Conservation (phyloP, 2,888 invertebrate genomes). For the Leucophora obtusa region DNA sequence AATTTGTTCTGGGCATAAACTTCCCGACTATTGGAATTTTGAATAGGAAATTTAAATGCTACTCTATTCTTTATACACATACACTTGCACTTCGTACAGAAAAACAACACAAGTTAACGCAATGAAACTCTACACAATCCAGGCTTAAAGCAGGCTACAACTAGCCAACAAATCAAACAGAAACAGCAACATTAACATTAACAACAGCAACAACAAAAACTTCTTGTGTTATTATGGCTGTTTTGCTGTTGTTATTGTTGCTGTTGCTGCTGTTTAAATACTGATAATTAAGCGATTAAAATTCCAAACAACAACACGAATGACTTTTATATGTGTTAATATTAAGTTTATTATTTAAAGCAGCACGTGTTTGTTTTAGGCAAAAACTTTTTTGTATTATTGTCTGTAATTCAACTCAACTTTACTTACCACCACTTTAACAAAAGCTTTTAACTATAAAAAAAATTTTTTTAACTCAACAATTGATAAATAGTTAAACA, state of each 20-base stretch:
- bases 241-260: constrained; percentile 15
- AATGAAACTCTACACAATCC: constrained; percentile 9
- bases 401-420: constrained; percentile 1
- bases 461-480: constrained; percentile 8
- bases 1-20: no score
- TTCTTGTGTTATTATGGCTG: constrained; percentile 8
- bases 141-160: constrained; percentile 37
- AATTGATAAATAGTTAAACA: constrained; percentile 6
- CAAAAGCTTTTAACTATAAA: background rate
- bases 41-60: no score
- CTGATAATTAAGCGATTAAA: constrained; percentile 77
- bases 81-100: no score
- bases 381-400: constrained; percentile 50
- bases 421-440: background rate
- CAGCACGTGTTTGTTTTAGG: constrained; percentile 76
- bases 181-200: constrained; percentile 26
- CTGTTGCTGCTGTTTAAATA: constrained; percentile 48
- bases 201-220: constrained; percentile 3
- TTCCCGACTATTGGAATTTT: no score
- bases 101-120: constrained; percentile 15
- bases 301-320: constrained; percentile 75
- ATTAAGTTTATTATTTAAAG: constrained; percentile 79
- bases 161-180: constrained; percentile 45
- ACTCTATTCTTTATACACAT: no score
- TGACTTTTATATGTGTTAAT: constrained; percentile 79